Base-by-base conservation (phyloP, 2,113 vertebrate species). In the Hirundichthys speculiger region DNA sequence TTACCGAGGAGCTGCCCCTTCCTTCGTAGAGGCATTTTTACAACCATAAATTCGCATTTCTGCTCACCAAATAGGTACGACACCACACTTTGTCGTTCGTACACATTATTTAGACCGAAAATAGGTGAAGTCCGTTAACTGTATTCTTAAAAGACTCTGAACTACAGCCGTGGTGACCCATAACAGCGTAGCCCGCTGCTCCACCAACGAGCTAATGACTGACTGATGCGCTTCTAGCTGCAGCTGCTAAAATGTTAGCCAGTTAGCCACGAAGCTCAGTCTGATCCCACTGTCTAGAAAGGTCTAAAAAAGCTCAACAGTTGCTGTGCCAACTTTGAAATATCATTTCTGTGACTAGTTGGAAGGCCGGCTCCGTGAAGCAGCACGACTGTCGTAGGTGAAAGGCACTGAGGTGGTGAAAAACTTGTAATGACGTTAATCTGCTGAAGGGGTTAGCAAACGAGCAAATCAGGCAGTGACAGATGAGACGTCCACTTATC, bases 1-100 rank as follows among this genome's bases (percentile, higher is more conserved):
- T 79, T 80, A 80, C 77, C 51, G 63, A 77, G 75, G 75, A 80
- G 64, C 69, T 80, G 77, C 45, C 7, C 20, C 55, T 75, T 70
- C 27, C 54, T 74, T 73, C 75, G 77, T 56, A 22, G 73, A 70
- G 43, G 62, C 59, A n/a, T 77, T 55, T 62, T 55, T 57, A 16
- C 0, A 15, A 56, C 2, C 2, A 19, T 45, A 73, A 80, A 77
- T 16, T 61, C 16, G 16, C 19, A 24, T 48, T 67, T 75, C 60
- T 57, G 18, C 58, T 39, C 64, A n/a, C 64, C 80, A 56, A 49
- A 73, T 78, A 85, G 88, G 89, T 91, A 88, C 52, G 78, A 77
- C 80, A 80, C 7, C 57, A 13, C 4, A 22, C 5, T 51, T n/a
- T 19, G 12, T 72, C 22, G 19, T 39, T 57, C 50, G 1, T 18